Conservation (phyloP, 2,888 invertebrate genomes). For the Rhopalosiphum nymphaeae region DNA sequence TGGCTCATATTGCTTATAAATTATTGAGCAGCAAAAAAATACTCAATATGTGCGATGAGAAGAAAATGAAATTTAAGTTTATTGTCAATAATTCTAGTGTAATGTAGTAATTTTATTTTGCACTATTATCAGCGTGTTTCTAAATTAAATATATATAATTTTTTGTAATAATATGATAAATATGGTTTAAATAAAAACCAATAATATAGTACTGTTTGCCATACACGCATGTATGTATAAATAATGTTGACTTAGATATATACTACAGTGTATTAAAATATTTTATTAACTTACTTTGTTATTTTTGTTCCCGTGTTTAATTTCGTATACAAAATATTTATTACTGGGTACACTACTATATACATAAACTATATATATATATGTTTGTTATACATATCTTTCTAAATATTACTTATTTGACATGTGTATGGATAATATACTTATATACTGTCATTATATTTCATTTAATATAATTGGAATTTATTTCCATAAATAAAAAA, state of each 20-base stretch:
- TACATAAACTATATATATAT: too few species aligned
- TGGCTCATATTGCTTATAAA: neutral
- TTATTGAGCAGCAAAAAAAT: neutral
- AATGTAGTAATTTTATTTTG: neutral
- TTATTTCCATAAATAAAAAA: too few species aligned
- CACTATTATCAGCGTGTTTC: neutral
- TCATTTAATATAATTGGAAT: neutral
- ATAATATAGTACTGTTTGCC: neutral
- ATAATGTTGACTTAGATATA: neutral
- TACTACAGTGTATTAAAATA: neutral
- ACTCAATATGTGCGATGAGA: neutral
- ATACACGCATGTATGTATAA: neutral
- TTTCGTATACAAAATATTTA: neutral
- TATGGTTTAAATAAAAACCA: neutral
- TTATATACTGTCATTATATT: neutral
- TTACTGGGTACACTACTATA: neutral
- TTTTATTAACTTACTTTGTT: neutral
- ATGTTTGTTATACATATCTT: too few species aligned
- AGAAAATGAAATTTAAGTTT: neutral
- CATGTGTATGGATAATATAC: too few species aligned
- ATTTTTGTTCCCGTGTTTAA: neutral
- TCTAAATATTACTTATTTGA: too few species aligned
- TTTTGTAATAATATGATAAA: neutral
- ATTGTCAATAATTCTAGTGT: neutral
- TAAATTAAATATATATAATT: neutral